Evolutionary conservation across 2,797 vertebrate genomes (phyloP).

Genomic region (Hyperoplus immaculatus): DNA sequence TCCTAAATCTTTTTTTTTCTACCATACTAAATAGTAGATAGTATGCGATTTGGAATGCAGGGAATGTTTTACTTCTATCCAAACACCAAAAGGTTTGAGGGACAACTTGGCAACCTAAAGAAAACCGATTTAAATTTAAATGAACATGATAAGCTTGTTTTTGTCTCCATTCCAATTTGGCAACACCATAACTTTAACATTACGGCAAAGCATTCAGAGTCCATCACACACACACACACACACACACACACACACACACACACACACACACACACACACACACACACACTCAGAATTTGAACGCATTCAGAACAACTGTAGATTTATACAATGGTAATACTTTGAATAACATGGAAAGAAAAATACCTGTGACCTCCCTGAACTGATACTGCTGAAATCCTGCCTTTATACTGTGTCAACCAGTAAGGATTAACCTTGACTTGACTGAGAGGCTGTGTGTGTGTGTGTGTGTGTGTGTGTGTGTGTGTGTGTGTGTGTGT

Average conservation of each 20-base stretch:
- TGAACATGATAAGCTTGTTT: neutral
- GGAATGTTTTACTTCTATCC: no score
- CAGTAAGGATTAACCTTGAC: constrained; percentile 70
- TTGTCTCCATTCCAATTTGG: constrained; percentile 26
- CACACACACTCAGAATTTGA: constrained; percentile 29
- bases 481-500: no score
- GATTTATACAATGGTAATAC: constrained; percentile 31
- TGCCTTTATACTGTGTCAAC: constrained; percentile 70
- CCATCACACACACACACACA: constrained; percentile 19
- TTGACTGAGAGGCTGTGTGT: neutral
- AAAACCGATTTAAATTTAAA: neutral
- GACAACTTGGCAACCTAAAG: neutral
- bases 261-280: constrained; percentile 19
- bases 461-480: no score
- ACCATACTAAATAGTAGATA: no score
- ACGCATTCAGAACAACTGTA: constrained; percentile 20
- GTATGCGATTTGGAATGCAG: no score
- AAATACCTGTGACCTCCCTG: constrained; percentile 42
- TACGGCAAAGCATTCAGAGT: neutral
- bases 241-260: constrained; percentile 19
- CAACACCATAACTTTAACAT: constrained; percentile 7
- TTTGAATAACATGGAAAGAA: constrained; percentile 34
- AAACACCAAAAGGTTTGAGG: neutral
- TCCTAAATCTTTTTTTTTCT: no score
- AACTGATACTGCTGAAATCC: constrained; percentile 29